A percentile compares a stretch with the other conserved stretches of the same genome.
Conservation (phyloP, 2,888 invertebrate genomes). For the Pterostichus madidus region DNA sequence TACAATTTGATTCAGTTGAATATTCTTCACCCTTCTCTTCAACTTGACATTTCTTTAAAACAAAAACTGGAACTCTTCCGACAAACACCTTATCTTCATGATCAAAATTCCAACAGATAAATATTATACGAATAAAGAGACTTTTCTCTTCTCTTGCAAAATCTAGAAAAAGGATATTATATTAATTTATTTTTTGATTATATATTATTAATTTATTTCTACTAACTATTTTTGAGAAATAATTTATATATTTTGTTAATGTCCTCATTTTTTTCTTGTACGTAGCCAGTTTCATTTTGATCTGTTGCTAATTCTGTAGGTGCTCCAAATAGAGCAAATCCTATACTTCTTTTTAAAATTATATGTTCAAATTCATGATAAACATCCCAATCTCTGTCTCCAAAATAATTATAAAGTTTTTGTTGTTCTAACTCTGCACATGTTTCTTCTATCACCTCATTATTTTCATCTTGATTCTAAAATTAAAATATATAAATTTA, state of each 20-base stretch:
- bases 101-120: constrained; percentile 40
- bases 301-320: not conserved
- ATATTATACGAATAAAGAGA: constrained; percentile 43
- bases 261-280: not conserved
- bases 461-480: not conserved
- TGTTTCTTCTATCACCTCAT: not conserved
- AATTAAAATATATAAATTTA: no score
- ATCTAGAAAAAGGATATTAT: not conserved
- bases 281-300: constrained; percentile 3
- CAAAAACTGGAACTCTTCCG: constrained; percentile 39
- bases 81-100: not conserved
- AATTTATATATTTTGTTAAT: constrained; percentile 28
- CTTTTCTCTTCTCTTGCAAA: not conserved
- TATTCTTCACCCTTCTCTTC: not conserved
- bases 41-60: constrained; percentile 37
- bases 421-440: constrained; percentile 49
- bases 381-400: constrained; percentile 62
- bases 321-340: constrained; percentile 54
- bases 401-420: constrained; percentile 43
- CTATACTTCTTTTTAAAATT: constrained; percentile 47
- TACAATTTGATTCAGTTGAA: constrained; percentile 24
- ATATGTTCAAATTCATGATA: constrained; percentile 29
- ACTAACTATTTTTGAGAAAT: constrained; percentile 50
- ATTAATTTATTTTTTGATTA: not conserved
- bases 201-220: not conserved